Conservation (phyloP, 2,888 invertebrate genomes). For the Reticulitermes lucifugus region DNA sequence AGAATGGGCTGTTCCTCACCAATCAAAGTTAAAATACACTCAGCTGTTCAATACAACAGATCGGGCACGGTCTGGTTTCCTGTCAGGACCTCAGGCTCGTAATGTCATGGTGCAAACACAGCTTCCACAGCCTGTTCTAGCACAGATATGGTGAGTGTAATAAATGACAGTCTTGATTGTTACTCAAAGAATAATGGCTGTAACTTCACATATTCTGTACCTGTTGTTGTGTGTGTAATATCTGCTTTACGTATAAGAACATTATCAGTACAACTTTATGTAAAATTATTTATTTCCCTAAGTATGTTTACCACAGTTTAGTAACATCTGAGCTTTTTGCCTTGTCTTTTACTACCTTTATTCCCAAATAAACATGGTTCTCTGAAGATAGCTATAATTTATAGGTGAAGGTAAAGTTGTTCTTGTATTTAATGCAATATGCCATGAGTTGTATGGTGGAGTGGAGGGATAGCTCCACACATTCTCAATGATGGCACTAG, state of each 20-base stretch:
- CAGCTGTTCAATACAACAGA: conserved; percentile 95
- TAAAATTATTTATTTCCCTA: background rate
- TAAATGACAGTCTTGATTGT: too few relatives aligned
- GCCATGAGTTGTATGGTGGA: too few relatives aligned
- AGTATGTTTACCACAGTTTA: too few relatives aligned
- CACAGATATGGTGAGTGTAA: conserved; percentile 86
- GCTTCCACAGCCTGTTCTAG: conserved; percentile 87
- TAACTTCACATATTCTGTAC: conserved; percentile 18
- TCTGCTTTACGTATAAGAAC: background rate
- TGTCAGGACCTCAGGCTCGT: conserved; percentile 93
- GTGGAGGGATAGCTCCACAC: too few relatives aligned
- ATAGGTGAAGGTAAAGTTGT: too few relatives aligned
- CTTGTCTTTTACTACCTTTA: too few relatives aligned
- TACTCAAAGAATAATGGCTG: background rate
- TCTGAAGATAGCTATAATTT: too few relatives aligned
- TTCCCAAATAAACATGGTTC: too few relatives aligned
- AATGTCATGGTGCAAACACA: conserved; percentile 94
- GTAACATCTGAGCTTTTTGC: too few relatives aligned
- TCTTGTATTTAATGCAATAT: too few relatives aligned
- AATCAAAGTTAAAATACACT: conserved; percentile 88
- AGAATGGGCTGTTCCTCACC: conserved; percentile 91
- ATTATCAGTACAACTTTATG: background rate
- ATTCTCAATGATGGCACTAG: too few relatives aligned
- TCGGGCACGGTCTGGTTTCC: conserved; percentile 84
- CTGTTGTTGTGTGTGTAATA: background rate